phyloP scores from a whole-genome alignment of 2,797 vertebrate genomes.

The Dromococcyx pavoninus region DNA sequence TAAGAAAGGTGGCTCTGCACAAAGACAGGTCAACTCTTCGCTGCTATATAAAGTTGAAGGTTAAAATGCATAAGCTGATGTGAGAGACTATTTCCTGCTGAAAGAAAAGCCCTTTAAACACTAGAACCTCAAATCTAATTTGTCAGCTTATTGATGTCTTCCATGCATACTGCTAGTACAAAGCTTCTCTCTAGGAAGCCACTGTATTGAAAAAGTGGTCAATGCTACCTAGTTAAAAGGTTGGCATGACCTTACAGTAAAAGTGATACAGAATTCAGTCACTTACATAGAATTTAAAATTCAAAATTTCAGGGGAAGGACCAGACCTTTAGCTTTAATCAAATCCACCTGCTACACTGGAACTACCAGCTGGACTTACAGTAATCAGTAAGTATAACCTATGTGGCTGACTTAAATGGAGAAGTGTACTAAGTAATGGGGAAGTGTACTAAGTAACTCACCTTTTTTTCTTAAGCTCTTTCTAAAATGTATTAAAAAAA shows the following conservation, averaged over 20 bases:
- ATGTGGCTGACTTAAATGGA: not conserved
- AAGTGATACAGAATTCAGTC: not conserved
- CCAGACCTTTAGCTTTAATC: not conserved
- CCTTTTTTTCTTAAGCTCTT: not conserved
- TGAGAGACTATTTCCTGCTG: conserved; percentile 53
- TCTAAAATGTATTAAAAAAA: not conserved
- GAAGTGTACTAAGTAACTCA: not conserved
- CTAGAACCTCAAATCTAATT: conserved; percentile 37
- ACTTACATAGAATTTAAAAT: not conserved
- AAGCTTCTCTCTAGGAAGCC: not conserved
- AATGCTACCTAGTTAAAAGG: not conserved
- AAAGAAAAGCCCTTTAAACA: conserved; percentile 62
- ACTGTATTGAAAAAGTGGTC: not conserved
- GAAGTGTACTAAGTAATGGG: not conserved
- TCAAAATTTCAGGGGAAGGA: not conserved
- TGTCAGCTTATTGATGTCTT: conserved; percentile 18
- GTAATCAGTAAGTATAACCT: not conserved
- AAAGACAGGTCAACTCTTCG: not conserved
- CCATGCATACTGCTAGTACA: not conserved
- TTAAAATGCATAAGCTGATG: conserved; percentile 49
- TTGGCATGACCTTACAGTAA: not conserved
- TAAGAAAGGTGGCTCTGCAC: not conserved
- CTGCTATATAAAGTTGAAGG: conserved; percentile 64
- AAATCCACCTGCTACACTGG: not conserved
- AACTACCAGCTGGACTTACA: accelerated